These are phyloP conservation scores for Drosophila pseudoobscura DNA, from an alignment of 1,140 invertebrate genomes.

Conservation along the genomic window DNA sequence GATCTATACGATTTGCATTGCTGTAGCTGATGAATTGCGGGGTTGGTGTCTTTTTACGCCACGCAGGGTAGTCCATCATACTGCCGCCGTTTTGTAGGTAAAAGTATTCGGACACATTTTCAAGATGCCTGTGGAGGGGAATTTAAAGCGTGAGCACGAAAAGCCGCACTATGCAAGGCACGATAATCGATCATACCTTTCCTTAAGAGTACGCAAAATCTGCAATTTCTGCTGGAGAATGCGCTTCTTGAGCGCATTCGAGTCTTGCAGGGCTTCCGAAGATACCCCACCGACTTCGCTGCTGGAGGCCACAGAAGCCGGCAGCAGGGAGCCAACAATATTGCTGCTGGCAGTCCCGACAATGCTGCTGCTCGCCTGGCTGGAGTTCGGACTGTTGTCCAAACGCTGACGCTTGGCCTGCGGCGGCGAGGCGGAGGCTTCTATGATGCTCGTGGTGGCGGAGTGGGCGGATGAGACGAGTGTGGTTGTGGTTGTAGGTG, in stretches of 20 bases:
- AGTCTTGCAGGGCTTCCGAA: constrained; percentile 64
- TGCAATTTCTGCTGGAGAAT: constrained; percentile 79
- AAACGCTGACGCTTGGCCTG: constrained; percentile 76
- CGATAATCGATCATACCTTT: constrained; percentile 53
- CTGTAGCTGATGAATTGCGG: constrained; percentile 90
- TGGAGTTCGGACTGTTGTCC: constrained; percentile 22
- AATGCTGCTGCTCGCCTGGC: constrained; percentile 31
- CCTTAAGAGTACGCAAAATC: constrained; percentile 81
- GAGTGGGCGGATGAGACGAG: constrained; percentile 19
- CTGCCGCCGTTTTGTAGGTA: constrained; percentile 93
- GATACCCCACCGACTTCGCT: constrained; percentile 49
- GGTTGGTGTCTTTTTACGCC: constrained; percentile 90
- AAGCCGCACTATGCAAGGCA: no score
- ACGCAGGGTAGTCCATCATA: constrained; percentile 92
- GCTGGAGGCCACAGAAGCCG: constrained; percentile 61
- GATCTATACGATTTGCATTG: constrained; percentile 89
- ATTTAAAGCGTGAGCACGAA: not conserved
- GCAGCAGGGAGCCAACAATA: constrained; percentile 67
- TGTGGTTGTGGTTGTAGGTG: constrained; percentile 37
- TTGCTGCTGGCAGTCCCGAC: constrained; percentile 57
- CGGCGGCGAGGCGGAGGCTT: constrained; percentile 43
- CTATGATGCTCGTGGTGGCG: constrained; percentile 21
- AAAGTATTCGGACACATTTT: constrained; percentile 92
- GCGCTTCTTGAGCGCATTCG: constrained; percentile 79
- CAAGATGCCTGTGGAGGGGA: constrained; percentile 86